Conservation (phyloP, 1,140 invertebrate species). For the Drosophila melanica region DNA sequence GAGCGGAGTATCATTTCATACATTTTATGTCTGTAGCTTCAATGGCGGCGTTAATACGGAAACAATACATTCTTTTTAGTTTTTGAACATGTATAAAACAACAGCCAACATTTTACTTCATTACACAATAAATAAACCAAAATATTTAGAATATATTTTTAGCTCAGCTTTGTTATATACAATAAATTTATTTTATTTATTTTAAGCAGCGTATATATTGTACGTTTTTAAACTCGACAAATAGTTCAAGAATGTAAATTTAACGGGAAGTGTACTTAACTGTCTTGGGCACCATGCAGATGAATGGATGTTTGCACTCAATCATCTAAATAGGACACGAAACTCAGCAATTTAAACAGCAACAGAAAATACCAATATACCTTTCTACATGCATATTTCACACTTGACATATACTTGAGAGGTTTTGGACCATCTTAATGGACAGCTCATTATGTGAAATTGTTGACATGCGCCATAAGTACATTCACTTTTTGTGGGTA, state of each 20-base stretch:
- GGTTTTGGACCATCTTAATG: constrained; percentile 33
- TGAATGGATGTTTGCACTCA: constrained; percentile 24
- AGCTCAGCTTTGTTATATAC: neutral
- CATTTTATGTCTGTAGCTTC: no score
- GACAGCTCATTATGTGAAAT: constrained; percentile 45
- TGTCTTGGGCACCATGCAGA: constrained; percentile 5
- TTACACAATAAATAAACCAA: no score
- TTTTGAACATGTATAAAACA: no score
- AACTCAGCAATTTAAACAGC: constrained; percentile 14
- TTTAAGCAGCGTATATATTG: neutral
- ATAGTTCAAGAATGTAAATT: neutral
- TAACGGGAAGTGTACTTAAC: constrained; percentile 6
- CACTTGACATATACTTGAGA: constrained; percentile 36
- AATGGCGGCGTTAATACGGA: no score
- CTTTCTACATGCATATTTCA: constrained; percentile 40
- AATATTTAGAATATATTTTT: neutral
- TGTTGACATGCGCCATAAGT: constrained; percentile 33
- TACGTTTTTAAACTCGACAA: neutral
- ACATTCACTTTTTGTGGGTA: constrained; percentile 40
- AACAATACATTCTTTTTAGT: no score
- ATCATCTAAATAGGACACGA: constrained; percentile 39
- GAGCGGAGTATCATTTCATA: no score
- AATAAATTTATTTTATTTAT: no score
- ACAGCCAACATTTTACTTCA: no score
- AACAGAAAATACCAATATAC: constrained; percentile 26